Conservation (phyloP, 2,888 invertebrate species). For the Leptopterna dolabrata region DNA sequence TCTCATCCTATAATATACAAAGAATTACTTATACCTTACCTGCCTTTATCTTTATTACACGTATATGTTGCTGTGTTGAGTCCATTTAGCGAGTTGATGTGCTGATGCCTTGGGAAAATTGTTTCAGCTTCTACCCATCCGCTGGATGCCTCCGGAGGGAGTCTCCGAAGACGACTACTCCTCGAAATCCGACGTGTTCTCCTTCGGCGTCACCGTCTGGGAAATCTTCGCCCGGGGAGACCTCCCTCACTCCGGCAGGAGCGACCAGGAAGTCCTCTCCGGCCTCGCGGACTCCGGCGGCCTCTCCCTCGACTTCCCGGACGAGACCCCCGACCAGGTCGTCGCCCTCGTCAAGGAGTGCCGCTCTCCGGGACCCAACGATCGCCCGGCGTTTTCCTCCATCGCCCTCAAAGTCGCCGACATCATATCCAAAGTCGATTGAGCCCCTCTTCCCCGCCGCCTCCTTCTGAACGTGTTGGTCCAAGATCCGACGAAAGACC, state of each 20-base stretch:
- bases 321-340: conserved; percentile 73
- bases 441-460: neutral
- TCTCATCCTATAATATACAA: too few relatives aligned
- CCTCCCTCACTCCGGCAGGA: conserved; percentile 79
- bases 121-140: conserved; percentile 80
- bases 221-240: conserved; percentile 87
- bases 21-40: too few relatives aligned
- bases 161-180: conserved; percentile 91
- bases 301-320: conserved; percentile 77
- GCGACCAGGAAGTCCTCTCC: conserved; percentile 79
- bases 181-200: conserved; percentile 92
- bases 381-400: conserved; percentile 76
- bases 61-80: too few relatives aligned
- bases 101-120: neutral
- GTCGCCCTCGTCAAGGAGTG: conserved; percentile 74
- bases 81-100: too few relatives aligned
- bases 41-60: too few relatives aligned
- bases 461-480: neutral
- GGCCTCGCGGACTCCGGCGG: conserved; percentile 74
- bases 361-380: conserved; percentile 76
- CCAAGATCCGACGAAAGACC: neutral
- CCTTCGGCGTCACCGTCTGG: conserved; percentile 90
- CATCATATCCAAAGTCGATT: conserved; percentile 43
- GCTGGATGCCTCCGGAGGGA: conserved; percentile 92
- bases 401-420: conserved; percentile 69